Conservation (phyloP, 2,797 vertebrate species). For the Pipistrellus pipistrellus region DNA sequence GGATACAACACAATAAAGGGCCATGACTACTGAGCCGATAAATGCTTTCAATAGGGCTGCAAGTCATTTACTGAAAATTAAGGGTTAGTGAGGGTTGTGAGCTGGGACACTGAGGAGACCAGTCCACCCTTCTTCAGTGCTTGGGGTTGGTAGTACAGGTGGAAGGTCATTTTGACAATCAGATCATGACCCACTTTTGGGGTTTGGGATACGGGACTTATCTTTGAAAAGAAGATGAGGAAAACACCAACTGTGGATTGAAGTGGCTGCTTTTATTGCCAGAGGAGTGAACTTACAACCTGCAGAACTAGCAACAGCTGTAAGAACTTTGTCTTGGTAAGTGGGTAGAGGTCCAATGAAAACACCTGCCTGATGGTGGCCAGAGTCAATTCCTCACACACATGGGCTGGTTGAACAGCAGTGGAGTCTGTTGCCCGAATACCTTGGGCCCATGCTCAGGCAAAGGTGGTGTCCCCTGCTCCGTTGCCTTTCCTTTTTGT, state of each 20-base stretch:
- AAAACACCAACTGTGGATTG: constrained; percentile 31
- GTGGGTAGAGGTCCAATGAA: constrained; percentile 41
- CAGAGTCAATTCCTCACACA: background rate
- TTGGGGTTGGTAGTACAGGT: constrained; percentile 37
- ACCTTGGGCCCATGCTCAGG: background rate
- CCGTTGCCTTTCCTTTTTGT: background rate
- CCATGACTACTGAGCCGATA: background rate
- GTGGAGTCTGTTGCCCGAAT: background rate
- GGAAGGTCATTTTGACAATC: constrained; percentile 39
- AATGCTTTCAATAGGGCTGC: background rate
- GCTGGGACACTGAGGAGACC: constrained; percentile 17
- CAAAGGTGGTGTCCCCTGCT: background rate
- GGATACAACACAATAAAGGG: constrained; percentile 21
- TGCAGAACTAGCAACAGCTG: background rate
- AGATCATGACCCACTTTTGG: background rate
- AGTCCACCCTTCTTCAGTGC: background rate
- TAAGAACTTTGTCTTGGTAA: constrained; percentile 67
- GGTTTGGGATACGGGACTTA: background rate
- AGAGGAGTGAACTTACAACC: constrained; percentile 21
- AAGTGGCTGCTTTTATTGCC: constrained; percentile 39
- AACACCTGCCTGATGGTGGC: background rate
- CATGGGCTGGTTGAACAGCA: background rate
- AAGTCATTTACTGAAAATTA: constrained; percentile 47
- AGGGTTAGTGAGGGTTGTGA: background rate
- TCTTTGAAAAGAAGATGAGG: constrained; percentile 21